These are phyloP conservation scores for Lerista edwardsae DNA, from an alignment of 2,797 vertebrate genomes.

Conservation along the genomic window DNA sequence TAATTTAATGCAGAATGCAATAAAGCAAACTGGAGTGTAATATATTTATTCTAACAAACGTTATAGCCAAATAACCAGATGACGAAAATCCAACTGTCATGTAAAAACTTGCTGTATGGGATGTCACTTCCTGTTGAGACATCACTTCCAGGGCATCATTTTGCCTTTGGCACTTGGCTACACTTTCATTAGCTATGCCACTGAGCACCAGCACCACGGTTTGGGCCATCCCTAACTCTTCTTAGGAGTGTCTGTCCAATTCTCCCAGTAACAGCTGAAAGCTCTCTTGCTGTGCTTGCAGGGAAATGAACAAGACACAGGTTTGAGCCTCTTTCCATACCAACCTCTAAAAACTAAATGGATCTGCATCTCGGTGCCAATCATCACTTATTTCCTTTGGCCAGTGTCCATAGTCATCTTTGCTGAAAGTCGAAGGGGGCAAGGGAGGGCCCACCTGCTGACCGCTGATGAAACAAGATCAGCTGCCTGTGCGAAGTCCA, in stretches of 20 bases:
- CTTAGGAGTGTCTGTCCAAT: background rate
- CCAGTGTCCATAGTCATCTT: slow-evolving; percentile 42
- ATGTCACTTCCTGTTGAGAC: too few species aligned
- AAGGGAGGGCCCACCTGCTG: slow-evolving; percentile 50
- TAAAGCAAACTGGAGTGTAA: too few species aligned
- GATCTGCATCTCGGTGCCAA: slow-evolving; percentile 51
- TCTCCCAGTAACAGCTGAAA: slow-evolving; percentile 10
- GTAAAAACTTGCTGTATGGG: too few species aligned
- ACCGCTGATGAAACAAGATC: slow-evolving; percentile 59
- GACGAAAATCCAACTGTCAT: too few species aligned
- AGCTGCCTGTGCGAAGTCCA: slow-evolving; percentile 30
- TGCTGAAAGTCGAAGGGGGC: slow-evolving; percentile 48
- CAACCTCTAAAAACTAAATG: slow-evolving; percentile 52
- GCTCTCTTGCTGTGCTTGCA: slow-evolving; percentile 12
- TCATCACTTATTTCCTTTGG: slow-evolving; percentile 64
- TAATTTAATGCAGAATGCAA: too few species aligned
- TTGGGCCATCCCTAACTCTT: background rate
- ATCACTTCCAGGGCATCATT: too few species aligned
- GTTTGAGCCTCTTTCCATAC: slow-evolving; percentile 46
- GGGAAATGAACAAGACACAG: background rate
- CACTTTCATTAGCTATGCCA: too few species aligned
- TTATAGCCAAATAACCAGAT: too few species aligned
- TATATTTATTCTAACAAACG: too few species aligned
- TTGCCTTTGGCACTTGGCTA: too few species aligned
- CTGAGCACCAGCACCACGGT: too few species aligned